Evolutionary conservation across 2,888 invertebrate genomes (phyloP).

Genomic region (Caenorhabditis sulstoni): DNA sequence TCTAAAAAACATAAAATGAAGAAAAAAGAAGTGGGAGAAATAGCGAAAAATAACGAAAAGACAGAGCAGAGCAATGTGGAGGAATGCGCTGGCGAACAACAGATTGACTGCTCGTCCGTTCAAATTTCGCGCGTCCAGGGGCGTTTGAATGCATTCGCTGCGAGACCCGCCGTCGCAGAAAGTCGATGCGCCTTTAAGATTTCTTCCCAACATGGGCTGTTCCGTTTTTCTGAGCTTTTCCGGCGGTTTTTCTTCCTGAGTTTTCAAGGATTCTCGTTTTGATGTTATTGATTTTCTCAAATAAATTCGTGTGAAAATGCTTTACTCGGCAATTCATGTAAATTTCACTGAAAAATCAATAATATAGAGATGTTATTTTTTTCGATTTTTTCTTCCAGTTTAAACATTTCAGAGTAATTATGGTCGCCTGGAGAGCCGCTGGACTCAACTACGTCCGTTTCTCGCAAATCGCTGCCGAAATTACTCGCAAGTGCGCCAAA

Average conservation of each 20-base stretch:
- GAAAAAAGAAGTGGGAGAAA: too few relatives aligned
- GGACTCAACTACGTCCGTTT: slow-evolving; percentile 92
- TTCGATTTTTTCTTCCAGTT: too few relatives aligned
- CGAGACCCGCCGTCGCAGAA: slow-evolving; percentile 32
- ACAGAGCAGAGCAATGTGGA: slow-evolving; percentile 1
- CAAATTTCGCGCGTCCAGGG: slow-evolving; percentile 50
- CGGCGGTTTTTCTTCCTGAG: background rate
- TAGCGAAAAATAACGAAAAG: too few relatives aligned
- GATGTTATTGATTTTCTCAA: slow-evolving; percentile 1
- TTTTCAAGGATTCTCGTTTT: slow-evolving; percentile 8
- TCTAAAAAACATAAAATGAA: slow-evolving; percentile 7
- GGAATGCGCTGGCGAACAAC: slow-evolving; percentile 3
- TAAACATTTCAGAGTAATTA: slow-evolving; percentile 40
- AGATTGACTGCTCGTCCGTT: slow-evolving; percentile 11
- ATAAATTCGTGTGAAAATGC: background rate
- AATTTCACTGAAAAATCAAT: too few relatives aligned
- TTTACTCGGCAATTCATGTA: background rate
- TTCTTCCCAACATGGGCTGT: slow-evolving; percentile 45
- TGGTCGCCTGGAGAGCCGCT: slow-evolving; percentile 76
- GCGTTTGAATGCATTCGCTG: slow-evolving; percentile 28
- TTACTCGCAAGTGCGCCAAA: slow-evolving; percentile 88
- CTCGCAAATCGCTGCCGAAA: slow-evolving; percentile 90
- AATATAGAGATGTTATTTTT: too few relatives aligned
- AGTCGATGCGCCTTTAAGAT: slow-evolving; percentile 46
- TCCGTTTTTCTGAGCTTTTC: slow-evolving; percentile 5